Evolutionary conservation across 2,797 vertebrate species (phyloP), one percentile per base, ranked within the genome.

Genomic region (Molossus alvarezi): DNA sequence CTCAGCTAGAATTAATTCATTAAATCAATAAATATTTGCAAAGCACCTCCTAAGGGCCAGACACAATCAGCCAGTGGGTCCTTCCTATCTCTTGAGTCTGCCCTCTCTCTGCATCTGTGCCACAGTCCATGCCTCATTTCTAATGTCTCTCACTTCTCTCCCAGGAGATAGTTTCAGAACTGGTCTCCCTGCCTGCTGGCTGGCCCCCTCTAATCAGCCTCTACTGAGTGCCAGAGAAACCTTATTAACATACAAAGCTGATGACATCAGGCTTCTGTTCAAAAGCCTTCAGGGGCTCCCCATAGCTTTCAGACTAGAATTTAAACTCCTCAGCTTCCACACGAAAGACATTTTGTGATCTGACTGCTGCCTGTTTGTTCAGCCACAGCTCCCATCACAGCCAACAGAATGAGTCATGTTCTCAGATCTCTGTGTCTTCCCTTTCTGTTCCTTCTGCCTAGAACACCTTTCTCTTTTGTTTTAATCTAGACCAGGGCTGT

Each of bases 261-360:
- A 89, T 77, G 85, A 92, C 88, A 91, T 85, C n/a, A 69, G 86
- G 79, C 82, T 92, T 85, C 72, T 67, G 69, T 58, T 71, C 55
- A 58, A 55, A 90, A 90, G 80, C 92, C 88, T 90, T 29, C 75
- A 20, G 90, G 82, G 60, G 75, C 60, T 91, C 89, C 80, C 60
- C 15, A 4, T 5, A 18, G 76, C 57, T 87, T 91, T 79, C 89
- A 76, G 80, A 53, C 71, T 64, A 9, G 33, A 65, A n/a, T 86
- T 79, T 93, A 87, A 96, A 89, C 80, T 77, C 51, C 90, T 82
- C 41, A 29, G 85, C 41, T 85, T 48, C 69, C 6, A 12, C 58
- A 48, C 37, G 51, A 17, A 71, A 86, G 73, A 29, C 48, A 29
- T 87, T 76, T 79, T 41, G 33, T 48, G 58, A 84, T 60, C 76